Conservation (phyloP, 2,797 vertebrate genomes). For the Tenualosa thibaudeaui region DNA sequence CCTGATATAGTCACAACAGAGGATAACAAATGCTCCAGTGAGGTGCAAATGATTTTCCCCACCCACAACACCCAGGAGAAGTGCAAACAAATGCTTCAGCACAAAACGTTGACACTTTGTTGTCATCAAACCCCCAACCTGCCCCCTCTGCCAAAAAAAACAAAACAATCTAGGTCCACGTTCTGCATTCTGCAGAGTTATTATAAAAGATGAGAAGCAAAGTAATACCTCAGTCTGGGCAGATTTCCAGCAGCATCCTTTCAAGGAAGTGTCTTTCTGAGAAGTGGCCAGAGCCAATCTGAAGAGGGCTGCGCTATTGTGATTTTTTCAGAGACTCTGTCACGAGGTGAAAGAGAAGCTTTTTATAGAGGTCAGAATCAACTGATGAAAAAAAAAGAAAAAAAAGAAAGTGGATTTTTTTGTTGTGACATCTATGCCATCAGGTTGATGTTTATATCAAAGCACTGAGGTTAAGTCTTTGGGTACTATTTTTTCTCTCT, state of each 20-base stretch:
- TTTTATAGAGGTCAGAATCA: constrained; percentile 39
- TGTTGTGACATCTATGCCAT: neutral
- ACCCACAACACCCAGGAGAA: neutral
- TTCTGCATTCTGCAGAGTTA: neutral
- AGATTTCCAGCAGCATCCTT: constrained; percentile 48
- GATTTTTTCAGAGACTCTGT: constrained; percentile 53
- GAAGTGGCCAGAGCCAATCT: constrained; percentile 61
- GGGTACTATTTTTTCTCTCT: neutral
- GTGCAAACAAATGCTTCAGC: neutral
- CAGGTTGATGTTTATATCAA: neutral
- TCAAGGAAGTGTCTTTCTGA: constrained; percentile 54
- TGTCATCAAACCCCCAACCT: neutral
- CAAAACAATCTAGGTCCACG: neutral
- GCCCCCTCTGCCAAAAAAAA: too few species aligned
- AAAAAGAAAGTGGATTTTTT: neutral
- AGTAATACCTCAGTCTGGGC: constrained; percentile 28
- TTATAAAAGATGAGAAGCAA: constrained; percentile 6
- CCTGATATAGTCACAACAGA: constrained; percentile 19
- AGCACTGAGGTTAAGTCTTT: neutral
- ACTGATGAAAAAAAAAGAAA: neutral
- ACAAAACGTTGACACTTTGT: neutral
- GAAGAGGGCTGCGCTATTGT: constrained; percentile 59
- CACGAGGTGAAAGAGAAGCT: constrained; percentile 39
- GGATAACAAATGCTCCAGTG: neutral
- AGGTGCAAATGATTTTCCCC: neutral